These are phyloP conservation scores for Pseudomugil tenellus DNA, from an alignment of 2,797 vertebrate species.

Conservation along the genomic window DNA sequence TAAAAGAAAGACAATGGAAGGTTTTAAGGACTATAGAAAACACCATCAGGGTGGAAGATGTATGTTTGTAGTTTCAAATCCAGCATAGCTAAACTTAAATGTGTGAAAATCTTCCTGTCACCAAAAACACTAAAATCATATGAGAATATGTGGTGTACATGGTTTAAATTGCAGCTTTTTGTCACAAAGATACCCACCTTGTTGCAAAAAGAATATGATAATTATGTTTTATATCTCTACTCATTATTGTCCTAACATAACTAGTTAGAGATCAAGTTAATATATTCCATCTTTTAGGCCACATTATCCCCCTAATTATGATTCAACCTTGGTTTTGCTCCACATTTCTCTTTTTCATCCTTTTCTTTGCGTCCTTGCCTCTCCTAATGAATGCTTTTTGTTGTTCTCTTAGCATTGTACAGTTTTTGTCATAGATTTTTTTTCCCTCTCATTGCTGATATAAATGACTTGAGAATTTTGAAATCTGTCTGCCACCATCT, in stretches of 20 bases:
- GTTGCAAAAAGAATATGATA: conserved; percentile 17
- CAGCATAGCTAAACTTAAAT: not conserved
- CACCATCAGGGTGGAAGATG: too few species aligned
- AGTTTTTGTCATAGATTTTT: conserved; percentile 68
- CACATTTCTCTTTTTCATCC: conserved; percentile 32
- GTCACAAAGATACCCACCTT: not conserved
- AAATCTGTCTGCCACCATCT: conserved; percentile 75
- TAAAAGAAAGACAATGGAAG: not conserved
- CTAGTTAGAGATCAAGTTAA: conserved; percentile 58
- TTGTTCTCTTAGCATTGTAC: conserved; percentile 70
- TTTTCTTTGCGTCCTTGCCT: conserved; percentile 41
- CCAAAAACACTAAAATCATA: not conserved
- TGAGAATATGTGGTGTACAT: not conserved
- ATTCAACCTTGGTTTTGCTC: conserved; percentile 72
- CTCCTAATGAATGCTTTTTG: conserved; percentile 76
- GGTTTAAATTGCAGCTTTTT: not conserved
- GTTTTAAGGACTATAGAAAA: not conserved
- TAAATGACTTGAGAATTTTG: conserved; percentile 76
- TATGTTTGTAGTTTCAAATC: not conserved
- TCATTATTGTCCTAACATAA: conserved; percentile 51
- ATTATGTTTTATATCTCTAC: conserved; percentile 41
- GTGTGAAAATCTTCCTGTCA: not conserved
- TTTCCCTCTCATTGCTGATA: conserved; percentile 37
- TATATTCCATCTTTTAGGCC: conserved; percentile 63
- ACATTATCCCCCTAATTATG: conserved; percentile 73